Conservation (phyloP, 2,797 vertebrate genomes). For the Falco biarmicus region DNA sequence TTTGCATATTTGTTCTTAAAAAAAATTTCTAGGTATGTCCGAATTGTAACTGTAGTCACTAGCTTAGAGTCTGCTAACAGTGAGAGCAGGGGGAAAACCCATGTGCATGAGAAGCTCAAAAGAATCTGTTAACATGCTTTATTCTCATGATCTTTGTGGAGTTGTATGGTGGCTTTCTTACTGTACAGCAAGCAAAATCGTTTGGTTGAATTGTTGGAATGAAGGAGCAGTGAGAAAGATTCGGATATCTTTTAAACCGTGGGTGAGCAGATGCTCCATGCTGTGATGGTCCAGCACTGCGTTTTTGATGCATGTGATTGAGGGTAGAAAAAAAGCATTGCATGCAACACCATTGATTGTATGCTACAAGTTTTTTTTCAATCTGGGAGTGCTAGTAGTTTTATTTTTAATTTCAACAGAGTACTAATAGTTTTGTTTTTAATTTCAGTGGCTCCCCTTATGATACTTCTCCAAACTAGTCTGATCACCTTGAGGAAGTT, state of each 20-base stretch:
- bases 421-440: background rate
- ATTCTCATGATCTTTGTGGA: background rate
- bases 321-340: background rate
- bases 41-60: background rate
- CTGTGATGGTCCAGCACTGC: background rate
- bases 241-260: background rate
- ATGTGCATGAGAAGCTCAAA: background rate
- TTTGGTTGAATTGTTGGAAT: background rate
- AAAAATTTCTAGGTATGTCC: background rate
- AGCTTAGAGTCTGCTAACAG: background rate
- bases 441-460: background rate
- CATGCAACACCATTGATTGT: background rate
- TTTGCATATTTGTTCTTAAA: background rate
- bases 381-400: background rate
- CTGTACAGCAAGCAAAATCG: background rate
- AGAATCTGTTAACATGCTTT: fast-evolving
- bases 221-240: background rate
- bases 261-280: background rate
- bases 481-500: background rate
- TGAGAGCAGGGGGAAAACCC: background rate
- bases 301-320: background rate
- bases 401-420: constrained; percentile 8
- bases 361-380: background rate
- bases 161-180: background rate
- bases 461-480: background rate